These are phyloP conservation scores for Sebastes nivosus DNA, from an alignment of 2,797 vertebrate species.

Conservation along the genomic window DNA sequence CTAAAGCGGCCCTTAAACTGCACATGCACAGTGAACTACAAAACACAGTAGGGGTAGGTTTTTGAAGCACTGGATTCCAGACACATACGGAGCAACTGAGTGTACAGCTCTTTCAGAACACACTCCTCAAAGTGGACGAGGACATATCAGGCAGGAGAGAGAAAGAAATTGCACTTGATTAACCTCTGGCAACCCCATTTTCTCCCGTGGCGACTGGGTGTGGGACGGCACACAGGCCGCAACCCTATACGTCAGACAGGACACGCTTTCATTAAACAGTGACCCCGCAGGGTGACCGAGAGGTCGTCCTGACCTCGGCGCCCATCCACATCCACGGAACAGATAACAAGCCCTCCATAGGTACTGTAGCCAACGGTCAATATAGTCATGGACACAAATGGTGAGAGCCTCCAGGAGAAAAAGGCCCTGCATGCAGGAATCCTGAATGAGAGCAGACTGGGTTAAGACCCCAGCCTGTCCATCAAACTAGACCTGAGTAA, in stretches of 20 bases:
- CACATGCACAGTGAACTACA: background rate
- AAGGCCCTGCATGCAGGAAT: background rate
- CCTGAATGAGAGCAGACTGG: slow-evolving; percentile 14
- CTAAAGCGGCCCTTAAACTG: background rate
- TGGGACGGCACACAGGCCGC: slow-evolving; percentile 46
- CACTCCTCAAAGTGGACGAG: slow-evolving; percentile 33
- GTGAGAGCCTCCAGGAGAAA: background rate
- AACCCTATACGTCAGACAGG: slow-evolving; percentile 60
- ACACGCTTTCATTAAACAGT: slow-evolving; percentile 71
- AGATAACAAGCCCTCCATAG: slow-evolving; percentile 42
- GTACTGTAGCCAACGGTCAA: background rate
- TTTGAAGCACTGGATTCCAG: background rate
- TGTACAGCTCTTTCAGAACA: slow-evolving; percentile 21
- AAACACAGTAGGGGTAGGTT: background rate
- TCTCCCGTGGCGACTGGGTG: slow-evolving; percentile 61
- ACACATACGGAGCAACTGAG: background rate
- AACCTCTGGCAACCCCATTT: slow-evolving; percentile 78
- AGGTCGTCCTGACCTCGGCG: slow-evolving; percentile 45
- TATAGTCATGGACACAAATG: background rate
- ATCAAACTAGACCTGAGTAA: slow-evolving; percentile 13
- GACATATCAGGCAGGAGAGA: slow-evolving; percentile 52
- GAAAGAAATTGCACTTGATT: slow-evolving; percentile 78
- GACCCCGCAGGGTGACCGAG: slow-evolving; percentile 51
- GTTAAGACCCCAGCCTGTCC: slow-evolving; percentile 7
- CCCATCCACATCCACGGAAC: slow-evolving; percentile 37